These are phyloP conservation scores for Coracias cyanogaster DNA, from an alignment of 2,797 vertebrate species.

Conservation along the genomic window DNA sequence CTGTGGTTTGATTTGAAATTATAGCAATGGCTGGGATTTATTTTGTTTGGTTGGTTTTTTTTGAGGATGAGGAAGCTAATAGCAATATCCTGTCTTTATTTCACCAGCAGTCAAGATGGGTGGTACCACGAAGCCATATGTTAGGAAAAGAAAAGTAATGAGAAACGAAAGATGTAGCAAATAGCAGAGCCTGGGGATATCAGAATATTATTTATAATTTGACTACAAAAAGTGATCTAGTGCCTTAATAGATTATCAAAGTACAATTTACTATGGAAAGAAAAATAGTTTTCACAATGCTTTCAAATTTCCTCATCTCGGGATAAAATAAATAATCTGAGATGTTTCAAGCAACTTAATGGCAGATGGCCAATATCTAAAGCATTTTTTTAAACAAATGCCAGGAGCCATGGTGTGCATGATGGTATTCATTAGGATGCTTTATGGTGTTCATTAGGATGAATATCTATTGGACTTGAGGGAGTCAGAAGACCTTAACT, in stretches of 20 bases:
- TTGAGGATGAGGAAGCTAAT: neutral
- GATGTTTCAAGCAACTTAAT: slow-evolving; percentile 11
- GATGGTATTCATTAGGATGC: neutral
- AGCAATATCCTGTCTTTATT: neutral
- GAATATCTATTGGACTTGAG: neutral
- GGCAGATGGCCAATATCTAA: slow-evolving; percentile 12
- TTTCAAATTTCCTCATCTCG: neutral
- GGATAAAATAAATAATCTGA: neutral
- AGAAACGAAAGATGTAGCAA: neutral
- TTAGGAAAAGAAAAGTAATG: neutral
- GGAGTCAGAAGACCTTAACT: neutral
- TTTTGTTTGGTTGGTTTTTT: neutral
- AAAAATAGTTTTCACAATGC: neutral
- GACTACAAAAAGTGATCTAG: neutral
- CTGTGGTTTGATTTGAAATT: neutral
- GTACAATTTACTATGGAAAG: neutral
- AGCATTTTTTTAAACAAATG: neutral
- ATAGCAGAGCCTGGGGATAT: neutral
- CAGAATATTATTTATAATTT: neutral
- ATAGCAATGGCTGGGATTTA: neutral
- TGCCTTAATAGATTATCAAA: neutral
- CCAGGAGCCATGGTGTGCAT: neutral
- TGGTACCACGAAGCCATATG: neutral
- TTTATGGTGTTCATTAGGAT: neutral
- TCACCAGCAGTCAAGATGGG: neutral